Evolutionary conservation across 2,888 invertebrate species (phyloP), one percentile per base, ranked within the genome.

Genomic region (Drosophila infuscata): DNA sequence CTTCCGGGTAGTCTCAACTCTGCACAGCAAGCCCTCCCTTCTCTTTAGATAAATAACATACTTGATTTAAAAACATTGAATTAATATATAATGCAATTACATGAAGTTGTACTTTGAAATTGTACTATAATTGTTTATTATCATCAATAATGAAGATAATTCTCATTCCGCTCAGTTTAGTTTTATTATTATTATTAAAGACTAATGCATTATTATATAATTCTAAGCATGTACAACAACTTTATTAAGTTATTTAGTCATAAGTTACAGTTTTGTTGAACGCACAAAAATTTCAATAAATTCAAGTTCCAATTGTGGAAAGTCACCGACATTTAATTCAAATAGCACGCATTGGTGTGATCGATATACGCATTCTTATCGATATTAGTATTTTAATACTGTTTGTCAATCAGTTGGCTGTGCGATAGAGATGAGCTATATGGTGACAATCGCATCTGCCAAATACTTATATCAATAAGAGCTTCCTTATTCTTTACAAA

Each of bases 171-270:
- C 71, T 73, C 79, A 79, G 71, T 66, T 77, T 56, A 80, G 74
- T 74, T 82, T 70, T 76, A 68, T 64, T 60, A 68, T 70, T 76
- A 68, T 65, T 54, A 71, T 76, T 53, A 65, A 77, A 72, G 63
- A 76, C 77, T 77, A 72, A 76, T 83, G 68, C 72, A 80, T 85
- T 84, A 86, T 84, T 86, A 76, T 81, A 61, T 85, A 85, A 71
- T 81, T 83, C 35, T 85, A 88, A 88, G 87, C 69, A 72, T 76
- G 60, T 73, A 74, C 75, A 86, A 70, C 70, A 68, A 70, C 58
- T 74, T 72, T 73, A 70, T 76, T 85, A 89, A 85, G 89, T 89
- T 85, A 86, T 76, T 81, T 87, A 85, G 84, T 82, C 12, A 62
- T 87, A 87, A 89, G 87, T 68, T 76, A 38, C 70, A 64, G 66